Conservation (phyloP, 35 echinoderm and acorn worm species). For the Anneissia japonica region DNA sequence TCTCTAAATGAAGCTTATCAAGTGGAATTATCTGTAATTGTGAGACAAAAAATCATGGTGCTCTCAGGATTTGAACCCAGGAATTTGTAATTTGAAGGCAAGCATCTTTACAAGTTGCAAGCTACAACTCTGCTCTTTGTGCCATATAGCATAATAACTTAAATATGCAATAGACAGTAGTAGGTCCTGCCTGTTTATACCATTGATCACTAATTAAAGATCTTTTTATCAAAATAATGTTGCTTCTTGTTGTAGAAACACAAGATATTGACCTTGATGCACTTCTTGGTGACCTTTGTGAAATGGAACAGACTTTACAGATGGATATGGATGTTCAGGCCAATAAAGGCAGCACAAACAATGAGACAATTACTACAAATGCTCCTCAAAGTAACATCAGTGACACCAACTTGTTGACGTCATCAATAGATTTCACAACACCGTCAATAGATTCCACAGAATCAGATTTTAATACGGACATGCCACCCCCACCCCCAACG, state of each 20-base stretch:
- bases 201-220: too few species aligned
- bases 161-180: too few species aligned
- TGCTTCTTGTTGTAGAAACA: conserved; percentile 37
- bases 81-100: too few species aligned
- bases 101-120: too few species aligned
- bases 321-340: conserved; percentile 30
- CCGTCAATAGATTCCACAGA: neutral
- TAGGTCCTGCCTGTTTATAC: too few species aligned
- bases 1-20: too few species aligned
- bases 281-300: conserved; percentile 79
- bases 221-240: too few species aligned
- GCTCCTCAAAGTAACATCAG: neutral
- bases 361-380: neutral
- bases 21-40: too few species aligned
- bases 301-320: conserved; percentile 85
- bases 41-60: too few species aligned
- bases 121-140: too few species aligned
- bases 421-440: neutral
- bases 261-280: conserved; percentile 99
- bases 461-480: neutral
- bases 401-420: neutral
- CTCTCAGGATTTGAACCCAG: too few species aligned
- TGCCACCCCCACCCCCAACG: neutral
- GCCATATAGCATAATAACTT: too few species aligned
- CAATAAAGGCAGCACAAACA: neutral